These are phyloP conservation scores for Dendrocopos noguchii DNA, from an alignment of 2,113 vertebrate species.

Conservation along the genomic window DNA sequence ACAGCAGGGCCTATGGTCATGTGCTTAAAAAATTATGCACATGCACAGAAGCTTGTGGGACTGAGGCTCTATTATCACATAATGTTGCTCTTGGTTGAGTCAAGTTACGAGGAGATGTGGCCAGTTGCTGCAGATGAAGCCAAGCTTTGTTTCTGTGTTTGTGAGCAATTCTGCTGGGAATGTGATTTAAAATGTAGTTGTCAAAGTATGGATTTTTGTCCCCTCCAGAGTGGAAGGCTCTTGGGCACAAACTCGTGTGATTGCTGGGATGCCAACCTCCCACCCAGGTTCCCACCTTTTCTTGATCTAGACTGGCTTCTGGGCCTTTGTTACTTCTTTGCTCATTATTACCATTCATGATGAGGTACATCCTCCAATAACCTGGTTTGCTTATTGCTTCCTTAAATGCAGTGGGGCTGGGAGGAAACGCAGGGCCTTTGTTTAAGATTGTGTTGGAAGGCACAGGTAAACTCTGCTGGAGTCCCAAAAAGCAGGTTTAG, in stretches of 20 bases:
- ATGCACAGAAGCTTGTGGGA: conserved; percentile 22
- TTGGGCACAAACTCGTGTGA: background rate
- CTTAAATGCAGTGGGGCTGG: background rate
- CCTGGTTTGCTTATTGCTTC: background rate
- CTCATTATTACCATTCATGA: background rate
- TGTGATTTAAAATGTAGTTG: background rate
- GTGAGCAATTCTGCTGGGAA: background rate
- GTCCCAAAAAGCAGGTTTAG: background rate
- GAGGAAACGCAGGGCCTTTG: background rate
- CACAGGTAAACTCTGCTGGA: background rate
- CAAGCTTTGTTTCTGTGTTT: conserved; percentile 35
- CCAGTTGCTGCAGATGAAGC: background rate
- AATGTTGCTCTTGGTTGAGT: conserved; percentile 42
- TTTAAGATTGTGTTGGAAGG: background rate
- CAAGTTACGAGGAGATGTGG: background rate
- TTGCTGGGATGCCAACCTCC: background rate
- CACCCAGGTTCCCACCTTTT: background rate
- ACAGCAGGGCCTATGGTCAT: background rate
- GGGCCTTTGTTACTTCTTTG: background rate
- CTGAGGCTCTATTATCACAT: conserved; percentile 35
- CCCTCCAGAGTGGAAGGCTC: background rate
- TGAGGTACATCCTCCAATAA: background rate
- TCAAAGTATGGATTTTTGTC: background rate
- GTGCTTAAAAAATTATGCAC: conserved; percentile 21
- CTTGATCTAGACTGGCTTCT: background rate